Evolutionary conservation across 2,888 invertebrate genomes (phyloP).

Genomic region (Zele albiditarsus): DNA sequence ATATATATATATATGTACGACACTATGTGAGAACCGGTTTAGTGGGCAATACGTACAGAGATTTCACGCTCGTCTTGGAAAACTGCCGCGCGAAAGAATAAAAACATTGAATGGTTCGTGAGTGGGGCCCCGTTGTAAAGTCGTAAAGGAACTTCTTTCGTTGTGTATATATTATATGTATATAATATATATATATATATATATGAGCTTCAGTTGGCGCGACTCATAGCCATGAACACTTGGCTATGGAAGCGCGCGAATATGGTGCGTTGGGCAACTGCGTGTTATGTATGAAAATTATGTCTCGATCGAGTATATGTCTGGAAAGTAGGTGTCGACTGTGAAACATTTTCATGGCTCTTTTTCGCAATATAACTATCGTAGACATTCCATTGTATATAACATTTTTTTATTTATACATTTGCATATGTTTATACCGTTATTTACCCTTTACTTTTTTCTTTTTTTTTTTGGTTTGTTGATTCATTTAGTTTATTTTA

Average conservation of each 20-base stretch:
- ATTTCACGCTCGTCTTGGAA: slow-evolving; percentile 54
- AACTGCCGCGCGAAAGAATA: slow-evolving; percentile 49
- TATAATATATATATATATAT: slow-evolving; percentile 26
- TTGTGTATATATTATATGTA: slow-evolving; percentile 3
- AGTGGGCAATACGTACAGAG: slow-evolving; percentile 45
- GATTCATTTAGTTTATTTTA: neutral
- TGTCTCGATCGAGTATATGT: slow-evolving; percentile 23
- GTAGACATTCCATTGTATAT: neutral
- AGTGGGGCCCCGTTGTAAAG: slow-evolving; percentile 43
- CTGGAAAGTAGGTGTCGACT: slow-evolving; percentile 21
- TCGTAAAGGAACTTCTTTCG: slow-evolving; percentile 47
- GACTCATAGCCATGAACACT: slow-evolving; percentile 13
- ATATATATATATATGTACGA: slow-evolving; percentile 22
- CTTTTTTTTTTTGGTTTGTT: neutral
- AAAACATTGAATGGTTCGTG: slow-evolving; percentile 39
- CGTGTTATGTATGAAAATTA: slow-evolving; percentile 13
- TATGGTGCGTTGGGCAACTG: neutral
- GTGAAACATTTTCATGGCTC: slow-evolving; percentile 10
- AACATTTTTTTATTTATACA: neutral
- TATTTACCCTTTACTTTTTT: neutral
- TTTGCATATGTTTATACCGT: neutral
- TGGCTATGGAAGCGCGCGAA: neutral
- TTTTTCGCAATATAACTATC: neutral
- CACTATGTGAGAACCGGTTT: slow-evolving; percentile 50
- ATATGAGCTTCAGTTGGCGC: neutral